Evolutionary conservation across 2,888 invertebrate species (phyloP), one percentile per base, ranked within the genome.

Genomic region (Uloborus plumipes): DNA sequence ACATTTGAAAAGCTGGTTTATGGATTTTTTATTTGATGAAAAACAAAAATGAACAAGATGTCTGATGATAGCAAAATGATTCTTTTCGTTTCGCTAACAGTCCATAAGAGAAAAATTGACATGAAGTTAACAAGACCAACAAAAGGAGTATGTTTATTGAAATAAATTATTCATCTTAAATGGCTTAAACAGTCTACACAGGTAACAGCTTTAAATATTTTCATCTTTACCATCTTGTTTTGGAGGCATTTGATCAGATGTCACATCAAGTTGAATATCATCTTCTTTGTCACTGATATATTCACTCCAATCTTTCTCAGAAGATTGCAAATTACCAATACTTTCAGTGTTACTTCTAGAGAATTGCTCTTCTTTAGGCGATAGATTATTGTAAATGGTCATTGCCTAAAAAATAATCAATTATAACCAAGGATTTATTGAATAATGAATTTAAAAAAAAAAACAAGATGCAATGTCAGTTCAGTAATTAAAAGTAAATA

Each of bases 221-320:
- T 7, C 51, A n/a, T 65, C 65, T 49, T 65, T 65, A 66, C 39
- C 39, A 39, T 66, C 51, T 66, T 39, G 3, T 39, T 66, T 49
- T 22, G 39, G 22, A 20, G 49, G 15, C 22, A 16, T 47, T 22
- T 39, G 15, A 13, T 18, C 18, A 18, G 20, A 39, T 39, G 39
- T 11, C 11, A 39, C 11, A 39, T 7, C 39, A 39, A 11, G 1
- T 39, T 39, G 39, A 39, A 39, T 11, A 39, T 72, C 49, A 4
- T 80, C 76, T 58, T 84, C 84, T 16, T 70, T 50, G 51, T 84
- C 84, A 51, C 84, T 84, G 18, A 82, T 55, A 20, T 84, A 84
- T 70, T 84, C 84, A 39, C 39, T 71, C 69, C 75, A 74, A 20
- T 84, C 75, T 69, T 79, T 76, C 11, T 47, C 59, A 7, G n/a